These are phyloP conservation scores for Casuarius casuarius DNA, from an alignment of 2,113 vertebrate genomes.

Conservation along the genomic window DNA sequence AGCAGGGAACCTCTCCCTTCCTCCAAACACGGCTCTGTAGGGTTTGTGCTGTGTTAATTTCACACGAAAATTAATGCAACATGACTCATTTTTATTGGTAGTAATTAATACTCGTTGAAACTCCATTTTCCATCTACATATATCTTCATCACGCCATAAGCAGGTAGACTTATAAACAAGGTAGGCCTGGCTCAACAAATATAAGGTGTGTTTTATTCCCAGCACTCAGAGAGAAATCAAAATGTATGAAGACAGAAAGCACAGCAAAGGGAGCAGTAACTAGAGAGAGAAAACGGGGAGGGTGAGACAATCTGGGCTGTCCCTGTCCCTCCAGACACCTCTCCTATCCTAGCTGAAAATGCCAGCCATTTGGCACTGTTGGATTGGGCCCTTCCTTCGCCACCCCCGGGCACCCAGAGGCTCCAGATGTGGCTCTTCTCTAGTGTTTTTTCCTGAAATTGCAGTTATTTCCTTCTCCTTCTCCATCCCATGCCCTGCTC, in stretches of 20 bases:
- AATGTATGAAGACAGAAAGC: accelerated
- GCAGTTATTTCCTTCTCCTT: background rate
- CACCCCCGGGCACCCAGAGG: background rate
- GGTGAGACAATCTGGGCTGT: background rate
- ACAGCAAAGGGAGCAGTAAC: background rate
- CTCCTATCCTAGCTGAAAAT: background rate
- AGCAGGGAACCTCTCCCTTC: background rate
- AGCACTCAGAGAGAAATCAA: too few species aligned
- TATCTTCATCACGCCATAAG: accelerated
- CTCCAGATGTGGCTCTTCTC: background rate
- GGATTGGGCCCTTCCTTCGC: background rate
- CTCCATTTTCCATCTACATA: background rate
- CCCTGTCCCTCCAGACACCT: background rate
- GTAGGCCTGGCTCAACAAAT: background rate
- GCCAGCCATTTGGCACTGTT: background rate
- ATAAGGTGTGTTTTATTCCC: accelerated
- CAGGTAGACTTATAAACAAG: background rate
- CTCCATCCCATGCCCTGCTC: background rate
- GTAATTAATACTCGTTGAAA: background rate
- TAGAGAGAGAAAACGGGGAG: accelerated
- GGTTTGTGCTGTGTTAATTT: background rate
- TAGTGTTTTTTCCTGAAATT: background rate
- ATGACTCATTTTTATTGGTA: background rate
- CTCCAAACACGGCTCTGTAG: background rate
- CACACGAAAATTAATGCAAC: background rate